A percentile compares a stretch with the other conserved stretches of the same genome.
Conservation (phyloP, 2,888 invertebrate genomes). For the Notocelia uddmanniana region DNA sequence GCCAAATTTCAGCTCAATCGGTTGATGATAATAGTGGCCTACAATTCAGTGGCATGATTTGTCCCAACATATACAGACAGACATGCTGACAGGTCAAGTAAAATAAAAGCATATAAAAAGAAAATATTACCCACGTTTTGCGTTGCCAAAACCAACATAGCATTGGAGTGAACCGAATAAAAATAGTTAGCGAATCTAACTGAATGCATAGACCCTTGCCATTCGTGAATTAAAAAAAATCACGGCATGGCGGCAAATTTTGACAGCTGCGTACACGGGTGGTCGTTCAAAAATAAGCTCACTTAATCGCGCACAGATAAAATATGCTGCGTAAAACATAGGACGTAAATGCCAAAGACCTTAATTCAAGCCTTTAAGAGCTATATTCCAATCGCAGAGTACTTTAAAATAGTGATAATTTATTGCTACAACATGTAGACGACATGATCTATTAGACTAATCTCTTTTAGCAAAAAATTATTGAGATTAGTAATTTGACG, state of each 20-base stretch:
- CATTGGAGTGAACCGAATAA: too few species aligned
- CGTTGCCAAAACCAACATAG: too few species aligned
- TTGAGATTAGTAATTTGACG: conserved; percentile 1
- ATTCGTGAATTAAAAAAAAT: conserved; percentile 46
- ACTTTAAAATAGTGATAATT: conserved; percentile 10
- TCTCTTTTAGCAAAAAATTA: conserved; percentile 3
- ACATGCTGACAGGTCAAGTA: too few species aligned
- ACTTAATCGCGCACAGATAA: conserved; percentile 62
- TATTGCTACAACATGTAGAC: conserved; percentile 6
- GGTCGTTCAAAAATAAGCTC: conserved; percentile 66
- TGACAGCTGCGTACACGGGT: conserved; percentile 75
- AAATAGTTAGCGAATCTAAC: too few species aligned
- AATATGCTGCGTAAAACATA: neutral
- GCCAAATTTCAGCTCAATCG: too few species aligned
- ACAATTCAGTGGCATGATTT: too few species aligned
- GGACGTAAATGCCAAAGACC: neutral
- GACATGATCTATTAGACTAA: conserved; percentile 5
- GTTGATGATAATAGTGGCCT: too few species aligned
- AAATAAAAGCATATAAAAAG: too few species aligned
- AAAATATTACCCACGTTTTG: too few species aligned
- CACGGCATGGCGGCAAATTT: conserved; percentile 42
- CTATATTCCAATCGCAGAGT: neutral
- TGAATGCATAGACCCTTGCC: conserved; percentile 14
- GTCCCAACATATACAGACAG: too few species aligned
- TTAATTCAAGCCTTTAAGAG: conserved; percentile 1